Conservation (phyloP, 2,888 invertebrate species). For the Himalopsyche kuldschensis region DNA sequence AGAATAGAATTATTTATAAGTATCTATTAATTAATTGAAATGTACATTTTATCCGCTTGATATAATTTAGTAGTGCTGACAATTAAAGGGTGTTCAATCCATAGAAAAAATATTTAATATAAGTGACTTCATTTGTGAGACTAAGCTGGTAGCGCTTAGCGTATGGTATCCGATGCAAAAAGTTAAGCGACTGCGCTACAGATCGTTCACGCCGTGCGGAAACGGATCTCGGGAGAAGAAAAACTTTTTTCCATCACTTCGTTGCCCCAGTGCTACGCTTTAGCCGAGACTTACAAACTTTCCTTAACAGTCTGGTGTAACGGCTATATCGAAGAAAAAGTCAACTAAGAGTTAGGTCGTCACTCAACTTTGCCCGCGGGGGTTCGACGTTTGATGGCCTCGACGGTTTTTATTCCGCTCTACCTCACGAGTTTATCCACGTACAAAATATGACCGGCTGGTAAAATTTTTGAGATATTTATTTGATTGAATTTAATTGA, state of each 20-base stretch:
- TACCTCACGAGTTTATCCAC: neutral
- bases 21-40: too few relatives aligned
- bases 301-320: neutral
- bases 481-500: too few relatives aligned
- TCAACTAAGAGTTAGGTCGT: neutral
- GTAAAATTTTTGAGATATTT: too few relatives aligned
- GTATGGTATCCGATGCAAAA: neutral
- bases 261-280: neutral
- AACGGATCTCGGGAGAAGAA: neutral
- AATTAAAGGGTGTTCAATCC: too few relatives aligned
- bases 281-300: neutral
- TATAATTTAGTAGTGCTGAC: too few relatives aligned
- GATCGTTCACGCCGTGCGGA: neutral
- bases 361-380: neutral
- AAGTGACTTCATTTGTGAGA: neutral
- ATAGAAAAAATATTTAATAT: too few relatives aligned
- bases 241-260: neutral
- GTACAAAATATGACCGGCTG: neutral
- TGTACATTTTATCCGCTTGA: too few relatives aligned
- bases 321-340: neutral
- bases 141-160: neutral
- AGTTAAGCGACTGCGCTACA: neutral
- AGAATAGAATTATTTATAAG: too few relatives aligned
- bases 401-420: neutral
- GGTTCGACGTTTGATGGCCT: neutral